Base-by-base conservation (phyloP, 2,888 invertebrate genomes). In the Biston betularia region DNA sequence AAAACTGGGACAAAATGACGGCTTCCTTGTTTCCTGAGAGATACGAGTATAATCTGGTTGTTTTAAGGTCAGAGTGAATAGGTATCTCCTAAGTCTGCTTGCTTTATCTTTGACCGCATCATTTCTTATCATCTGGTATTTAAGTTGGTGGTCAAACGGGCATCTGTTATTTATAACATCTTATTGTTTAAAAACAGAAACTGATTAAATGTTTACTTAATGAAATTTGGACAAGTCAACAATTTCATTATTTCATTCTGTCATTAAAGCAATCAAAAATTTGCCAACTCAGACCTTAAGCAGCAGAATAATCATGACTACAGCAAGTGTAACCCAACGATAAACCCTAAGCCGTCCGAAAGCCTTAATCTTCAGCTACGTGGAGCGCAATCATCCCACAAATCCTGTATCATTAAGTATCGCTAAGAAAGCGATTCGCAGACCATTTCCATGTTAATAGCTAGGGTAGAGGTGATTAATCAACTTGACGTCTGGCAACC, bases 381-480 rank as follows among this genome's bases (percentile, higher is more conserved):
- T 74, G 75, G 79, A 78, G 83, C 84, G 79, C 88, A 89, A 89
- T 91, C 91, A 90, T 89, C 85, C 89, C 86, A 75, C 88, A 92
- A 92, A 92, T 90, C 91, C 92, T 81, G 83, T 86, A 91, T 89
- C 92, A 92, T 92, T 92, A 92, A 92, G 92, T 91, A 90, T 90
- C 84, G 91, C 90, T 92, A 93, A 92, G 93, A 92, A 92, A 91
- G 89, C 90, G 89, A 90, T 92, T 89, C 89, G 87, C 86, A 89
- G 84, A 86, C 89, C 89, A 93, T 93, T 93, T 91, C 93, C 92
- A 93, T 93, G 93, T 93, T 93, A 93, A 93, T 93, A 92, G 91
- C 89, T 78, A 79, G 93, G 93, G 92, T 89, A 83, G 79, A 72
- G 80, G 89, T 83, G 86, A 93, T 93, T 93, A 93, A 93, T 93